Percentiles rank a stretch among this genome's conserved stretches.
Conservation (phyloP, 2,113 vertebrate species). For the Protobothrops flavoviridis region DNA sequence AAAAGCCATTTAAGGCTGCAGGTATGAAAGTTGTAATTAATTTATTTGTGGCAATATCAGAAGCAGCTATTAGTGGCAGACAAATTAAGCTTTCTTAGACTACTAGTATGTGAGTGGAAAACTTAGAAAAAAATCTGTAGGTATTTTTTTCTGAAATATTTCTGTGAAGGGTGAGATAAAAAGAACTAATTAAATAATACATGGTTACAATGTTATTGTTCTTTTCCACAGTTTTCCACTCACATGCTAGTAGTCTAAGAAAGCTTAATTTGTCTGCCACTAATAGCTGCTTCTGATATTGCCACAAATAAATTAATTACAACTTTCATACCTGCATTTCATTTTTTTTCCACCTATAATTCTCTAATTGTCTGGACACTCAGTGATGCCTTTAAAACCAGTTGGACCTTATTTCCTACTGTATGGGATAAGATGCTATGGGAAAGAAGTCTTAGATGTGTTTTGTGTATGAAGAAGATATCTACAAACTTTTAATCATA, state of each 20-base stretch:
- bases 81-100: no score
- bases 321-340: conserved; percentile 69
- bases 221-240: conserved; percentile 27
- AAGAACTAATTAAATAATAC: background rate
- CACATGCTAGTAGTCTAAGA: conserved; percentile 32
- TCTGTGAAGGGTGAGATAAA: background rate
- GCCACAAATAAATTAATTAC: conserved; percentile 73
- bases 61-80: no score
- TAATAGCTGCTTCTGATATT: conserved; percentile 57
- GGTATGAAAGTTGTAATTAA: no score
- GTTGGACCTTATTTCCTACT: conserved; percentile 46
- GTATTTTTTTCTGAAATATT: background rate
- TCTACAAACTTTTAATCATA: conserved; percentile 53
- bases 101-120: no score
- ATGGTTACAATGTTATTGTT: conserved; percentile 29
- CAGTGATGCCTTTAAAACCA: conserved; percentile 74
- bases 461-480: conserved; percentile 56
- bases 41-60: no score
- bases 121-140: no score
- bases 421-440: conserved; percentile 22
- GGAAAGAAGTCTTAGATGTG: conserved; percentile 52
- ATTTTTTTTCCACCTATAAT: conserved; percentile 73
- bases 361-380: conserved; percentile 76
- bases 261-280: conserved; percentile 56
- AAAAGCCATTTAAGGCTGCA: conserved; percentile 41